A percentile compares a stretch with the other conserved stretches of the same genome.
Evolutionary conservation across 1,140 invertebrate genomes (phyloP).

Genomic region (Psix sp.): DNA sequence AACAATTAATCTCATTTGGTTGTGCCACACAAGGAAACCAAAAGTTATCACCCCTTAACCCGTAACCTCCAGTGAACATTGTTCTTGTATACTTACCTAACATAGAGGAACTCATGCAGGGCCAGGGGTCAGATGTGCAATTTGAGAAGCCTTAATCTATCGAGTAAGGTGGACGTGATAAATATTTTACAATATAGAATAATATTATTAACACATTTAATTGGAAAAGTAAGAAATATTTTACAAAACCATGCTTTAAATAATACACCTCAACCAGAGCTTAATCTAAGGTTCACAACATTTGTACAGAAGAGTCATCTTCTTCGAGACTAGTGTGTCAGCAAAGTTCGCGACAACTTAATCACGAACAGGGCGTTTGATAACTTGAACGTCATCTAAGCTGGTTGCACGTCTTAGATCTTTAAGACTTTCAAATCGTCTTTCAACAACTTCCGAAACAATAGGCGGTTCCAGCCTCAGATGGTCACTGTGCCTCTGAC

Average conservation of each 20-base stretch:
- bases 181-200: no score
- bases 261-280: conserved; percentile 9
- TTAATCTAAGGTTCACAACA: conserved; percentile 11
- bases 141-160: conserved; percentile 26
- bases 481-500: conserved; percentile 19
- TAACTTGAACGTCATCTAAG: conserved; percentile 2
- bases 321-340: conserved; percentile 14
- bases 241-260: conserved; percentile 28
- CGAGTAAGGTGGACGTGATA: no score
- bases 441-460: conserved; percentile 67
- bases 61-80: conserved; percentile 20
- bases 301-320: conserved; percentile 8
- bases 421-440: conserved; percentile 62
- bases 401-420: conserved; percentile 49
- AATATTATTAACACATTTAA: no score
- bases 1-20: not conserved
- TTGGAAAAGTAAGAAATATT: conserved; percentile 20
- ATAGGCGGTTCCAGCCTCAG: conserved; percentile 65
- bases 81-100: conserved; percentile 32
- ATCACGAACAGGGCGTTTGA: conserved; percentile 15
- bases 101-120: conserved; percentile 22
- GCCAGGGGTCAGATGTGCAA: conserved; percentile 3
- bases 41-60: conserved; percentile 5
- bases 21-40: conserved; percentile 2
- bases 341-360: conserved; percentile 12